Evolutionary conservation across 2,113 vertebrate genomes (phyloP), one percentile per base, ranked within the genome.

Genomic region (Lepisosteus oculatus): DNA sequence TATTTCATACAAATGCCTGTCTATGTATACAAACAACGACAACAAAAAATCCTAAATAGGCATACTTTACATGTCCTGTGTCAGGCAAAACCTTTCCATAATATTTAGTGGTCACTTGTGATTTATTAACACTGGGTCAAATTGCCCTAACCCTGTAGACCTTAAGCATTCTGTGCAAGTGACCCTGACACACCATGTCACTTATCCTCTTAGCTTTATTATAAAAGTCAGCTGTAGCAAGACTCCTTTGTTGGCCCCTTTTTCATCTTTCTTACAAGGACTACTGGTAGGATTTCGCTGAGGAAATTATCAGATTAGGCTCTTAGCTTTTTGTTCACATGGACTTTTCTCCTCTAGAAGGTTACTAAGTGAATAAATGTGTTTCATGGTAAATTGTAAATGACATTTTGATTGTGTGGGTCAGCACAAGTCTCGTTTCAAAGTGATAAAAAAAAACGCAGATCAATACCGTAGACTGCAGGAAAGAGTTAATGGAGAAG

Each of bases 221-320:
- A 92, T 88, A 82, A 92, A 87, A 92, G 87, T 93, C 91, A 90
- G 91, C 90, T 93, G 92, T 80, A 81, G 80, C 80, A 83, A 78
- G 85, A 79, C 74, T 73, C 75, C 81, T 83, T 81, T 72, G 47
- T n/a, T 17, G 66, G 67, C 72, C 82, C 77, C 79, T 83, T 82
- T 77, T 74, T 85, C 76, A 85, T 76, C 85, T 78, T 75, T 83
- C 88, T 91, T 91, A 89, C 91, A 91, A 92, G 90, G 81, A 88
- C 89, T 91, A 90, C 92, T 90, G 89, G 89, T 90, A 90, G 85
- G 91, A 92, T 91, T 90, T 92, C 92, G 91, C 92, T 93, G 91
- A 92, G 90, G 91, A 93, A 92, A 90, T 94, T 93, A 94, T 94
- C 91, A 90, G 92, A 93, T 94, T 93, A 93, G 83, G 80, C 84